Evolutionary conservation across 2,888 invertebrate genomes (phyloP).

Genomic region (Melolontha melolontha): DNA sequence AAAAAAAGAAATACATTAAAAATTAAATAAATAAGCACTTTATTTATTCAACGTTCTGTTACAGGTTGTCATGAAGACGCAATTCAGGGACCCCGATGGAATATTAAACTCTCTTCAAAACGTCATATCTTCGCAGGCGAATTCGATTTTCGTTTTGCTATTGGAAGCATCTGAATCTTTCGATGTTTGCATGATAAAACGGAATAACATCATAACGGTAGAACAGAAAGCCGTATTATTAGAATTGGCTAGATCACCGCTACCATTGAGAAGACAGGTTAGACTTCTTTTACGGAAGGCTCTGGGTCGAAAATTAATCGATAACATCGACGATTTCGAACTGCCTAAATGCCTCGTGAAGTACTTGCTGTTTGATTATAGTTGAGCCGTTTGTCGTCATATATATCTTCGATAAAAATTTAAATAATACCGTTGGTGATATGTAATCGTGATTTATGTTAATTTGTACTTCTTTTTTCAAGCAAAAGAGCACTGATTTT

Average conservation of each 20-base stretch:
- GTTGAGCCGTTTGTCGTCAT: not conserved
- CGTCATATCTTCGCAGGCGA: conserved; percentile 71
- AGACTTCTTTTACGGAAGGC: conserved; percentile 66
- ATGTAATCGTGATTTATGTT: too few species aligned
- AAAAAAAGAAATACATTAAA: too few species aligned
- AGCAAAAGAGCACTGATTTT: too few species aligned
- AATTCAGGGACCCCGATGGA: conserved; percentile 86
- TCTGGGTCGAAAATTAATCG: conserved; percentile 71
- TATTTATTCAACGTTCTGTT: too few species aligned
- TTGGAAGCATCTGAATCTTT: conserved; percentile 82
- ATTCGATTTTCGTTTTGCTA: conserved; percentile 74
- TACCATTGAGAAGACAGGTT: conserved; percentile 75
- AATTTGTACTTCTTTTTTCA: too few species aligned
- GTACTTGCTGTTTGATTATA: conserved; percentile 78
- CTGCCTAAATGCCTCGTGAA: conserved; percentile 75
- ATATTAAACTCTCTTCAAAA: conserved; percentile 84
- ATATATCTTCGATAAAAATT: too few species aligned
- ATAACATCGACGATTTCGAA: conserved; percentile 71
- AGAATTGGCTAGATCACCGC: conserved; percentile 75
- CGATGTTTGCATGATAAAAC: conserved; percentile 82
- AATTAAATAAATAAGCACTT: too few species aligned
- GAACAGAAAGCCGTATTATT: conserved; percentile 76
- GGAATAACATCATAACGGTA: conserved; percentile 75
- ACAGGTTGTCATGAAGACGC: conserved; percentile 84
- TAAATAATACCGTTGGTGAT: too few species aligned